Evolutionary conservation across 2,797 vertebrate species (phyloP).

Genomic region (Periparus ater): DNA sequence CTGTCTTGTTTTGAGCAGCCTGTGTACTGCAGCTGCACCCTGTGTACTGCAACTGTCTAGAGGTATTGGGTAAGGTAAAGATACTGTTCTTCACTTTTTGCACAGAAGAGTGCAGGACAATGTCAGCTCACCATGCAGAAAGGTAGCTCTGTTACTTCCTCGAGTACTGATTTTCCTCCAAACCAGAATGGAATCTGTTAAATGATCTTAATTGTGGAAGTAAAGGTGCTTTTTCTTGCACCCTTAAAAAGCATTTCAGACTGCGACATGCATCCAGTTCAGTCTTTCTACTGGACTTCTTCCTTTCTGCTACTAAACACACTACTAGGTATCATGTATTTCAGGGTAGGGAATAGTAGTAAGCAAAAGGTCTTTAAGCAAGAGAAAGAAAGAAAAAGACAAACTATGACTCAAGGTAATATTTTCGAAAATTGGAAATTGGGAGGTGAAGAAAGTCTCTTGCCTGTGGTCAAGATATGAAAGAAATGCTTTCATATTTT

Average conservation of each 20-base stretch:
- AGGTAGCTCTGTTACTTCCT: neutral
- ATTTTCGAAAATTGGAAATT: neutral
- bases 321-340: neutral
- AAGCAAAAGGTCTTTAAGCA: neutral
- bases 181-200: neutral
- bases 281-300: neutral
- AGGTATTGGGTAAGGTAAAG: neutral
- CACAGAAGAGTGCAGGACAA: neutral
- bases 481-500: neutral
- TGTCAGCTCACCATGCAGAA: neutral
- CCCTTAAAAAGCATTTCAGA: neutral
- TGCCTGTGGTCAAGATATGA: neutral
- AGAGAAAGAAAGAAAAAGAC: neutral
- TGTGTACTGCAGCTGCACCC: neutral
- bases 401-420: neutral
- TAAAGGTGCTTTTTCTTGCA: neutral
- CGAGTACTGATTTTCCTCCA: neutral
- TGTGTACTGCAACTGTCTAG: neutral
- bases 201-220: neutral
- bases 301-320: neutral
- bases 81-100: neutral
- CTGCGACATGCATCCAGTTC: neutral
- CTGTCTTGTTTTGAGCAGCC: neutral
- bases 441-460: neutral
- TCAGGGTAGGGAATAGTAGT: neutral